phyloP scores from a whole-genome alignment of 2,797 vertebrate genomes.

The Chromis chromis region DNA sequence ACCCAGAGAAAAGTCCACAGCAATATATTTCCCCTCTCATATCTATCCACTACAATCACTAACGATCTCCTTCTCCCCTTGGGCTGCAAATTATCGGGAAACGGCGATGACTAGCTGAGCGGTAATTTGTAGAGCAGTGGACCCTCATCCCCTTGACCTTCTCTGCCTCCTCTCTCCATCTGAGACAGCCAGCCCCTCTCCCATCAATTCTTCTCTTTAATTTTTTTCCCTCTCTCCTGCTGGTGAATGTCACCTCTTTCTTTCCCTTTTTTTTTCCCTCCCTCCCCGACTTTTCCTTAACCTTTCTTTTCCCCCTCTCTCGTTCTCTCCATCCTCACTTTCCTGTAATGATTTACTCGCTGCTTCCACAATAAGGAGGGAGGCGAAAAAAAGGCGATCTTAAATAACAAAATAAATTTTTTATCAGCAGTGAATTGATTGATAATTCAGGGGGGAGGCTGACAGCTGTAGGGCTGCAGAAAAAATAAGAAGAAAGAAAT shows the following conservation, averaged over 20 bases:
- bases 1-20: conserved; percentile 62
- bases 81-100: conserved; percentile 76
- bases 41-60: conserved; percentile 73
- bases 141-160: conserved; percentile 75
- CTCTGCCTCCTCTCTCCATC: conserved; percentile 50
- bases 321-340: conserved; percentile 30
- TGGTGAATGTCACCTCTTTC: conserved; percentile 68
- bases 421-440: conserved; percentile 69
- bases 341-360: conserved; percentile 66
- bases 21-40: conserved; percentile 71
- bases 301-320: conserved; percentile 25
- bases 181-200: conserved; percentile 56
- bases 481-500: conserved; percentile 30
- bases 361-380: conserved; percentile 42
- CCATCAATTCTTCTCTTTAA: conserved; percentile 67
- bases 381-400: conserved; percentile 20
- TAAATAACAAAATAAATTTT: conserved; percentile 75
- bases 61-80: conserved; percentile 61
- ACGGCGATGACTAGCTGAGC: conserved; percentile 67
- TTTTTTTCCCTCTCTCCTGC: conserved; percentile 38
- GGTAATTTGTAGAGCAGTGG: conserved; percentile 72
- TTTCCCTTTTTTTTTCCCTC: not conserved
- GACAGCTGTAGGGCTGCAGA: conserved; percentile 60
- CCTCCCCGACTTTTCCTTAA: conserved; percentile 44
- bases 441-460: conserved; percentile 61